Evolutionary conservation across 2,888 invertebrate genomes (phyloP).

Genomic region (Drosophila anceps): DNA sequence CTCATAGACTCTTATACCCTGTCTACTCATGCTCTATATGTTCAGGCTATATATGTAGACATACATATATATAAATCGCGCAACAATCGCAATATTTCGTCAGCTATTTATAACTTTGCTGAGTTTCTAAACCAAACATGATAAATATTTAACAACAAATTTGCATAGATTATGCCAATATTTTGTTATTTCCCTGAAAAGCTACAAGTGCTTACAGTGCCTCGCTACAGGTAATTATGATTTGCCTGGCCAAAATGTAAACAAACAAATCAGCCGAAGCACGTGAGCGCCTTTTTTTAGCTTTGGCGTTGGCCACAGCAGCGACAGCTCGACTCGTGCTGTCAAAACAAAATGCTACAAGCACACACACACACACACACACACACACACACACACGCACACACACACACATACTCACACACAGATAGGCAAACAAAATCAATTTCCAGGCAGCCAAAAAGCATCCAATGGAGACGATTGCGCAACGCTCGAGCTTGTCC

Average conservation of each 20-base stretch:
- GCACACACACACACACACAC: neutral
- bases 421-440: conserved; percentile 51
- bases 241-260: conserved; percentile 51
- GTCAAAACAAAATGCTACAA: conserved; percentile 72
- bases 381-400: conserved; percentile 1
- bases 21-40: neutral
- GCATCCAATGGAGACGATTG: conserved; percentile 47
- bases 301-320: neutral
- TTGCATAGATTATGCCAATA: neutral
- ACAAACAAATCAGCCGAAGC: conserved; percentile 64
- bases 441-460: conserved; percentile 54
- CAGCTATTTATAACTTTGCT: conserved; percentile 3
- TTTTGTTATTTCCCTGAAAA: neutral
- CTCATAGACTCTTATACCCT: too few relatives aligned
- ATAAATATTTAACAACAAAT: neutral
- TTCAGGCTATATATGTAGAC: neutral
- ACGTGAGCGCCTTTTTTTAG: conserved; percentile 42
- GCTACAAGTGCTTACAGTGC: neutral
- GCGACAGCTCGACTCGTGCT: conserved; percentile 52
- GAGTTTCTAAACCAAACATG: neutral
- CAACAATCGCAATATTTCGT: neutral
- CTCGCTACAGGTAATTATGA: conserved; percentile 4
- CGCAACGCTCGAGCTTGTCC: conserved; percentile 38
- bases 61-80: neutral
- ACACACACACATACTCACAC: conserved; percentile 5